These are phyloP conservation scores for Drosophila nikananu DNA, from an alignment of 1,140 invertebrate genomes.

Conservation along the genomic window DNA sequence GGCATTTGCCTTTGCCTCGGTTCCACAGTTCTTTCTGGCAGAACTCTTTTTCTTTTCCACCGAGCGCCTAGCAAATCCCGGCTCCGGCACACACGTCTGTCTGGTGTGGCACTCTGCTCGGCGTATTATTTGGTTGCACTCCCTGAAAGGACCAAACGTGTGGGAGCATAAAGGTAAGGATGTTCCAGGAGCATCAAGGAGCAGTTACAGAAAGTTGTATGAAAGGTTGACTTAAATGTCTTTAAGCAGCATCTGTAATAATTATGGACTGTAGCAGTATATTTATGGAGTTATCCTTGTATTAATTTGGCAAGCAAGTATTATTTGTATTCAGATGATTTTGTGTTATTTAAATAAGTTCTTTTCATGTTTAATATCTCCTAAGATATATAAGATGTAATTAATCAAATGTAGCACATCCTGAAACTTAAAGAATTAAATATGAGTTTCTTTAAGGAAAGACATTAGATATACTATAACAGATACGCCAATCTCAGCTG, in stretches of 20 bases:
- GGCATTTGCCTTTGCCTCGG: slow-evolving; percentile 47
- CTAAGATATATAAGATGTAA: background rate
- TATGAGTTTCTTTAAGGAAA: background rate
- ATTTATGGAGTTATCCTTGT: background rate
- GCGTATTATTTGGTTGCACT: slow-evolving; percentile 71
- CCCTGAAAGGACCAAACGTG: slow-evolving; percentile 39
- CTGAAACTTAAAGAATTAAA: background rate
- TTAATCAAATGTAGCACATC: background rate
- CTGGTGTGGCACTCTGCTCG: slow-evolving; percentile 23
- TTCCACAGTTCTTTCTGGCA: slow-evolving; percentile 17
- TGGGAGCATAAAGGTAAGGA: slow-evolving; percentile 66
- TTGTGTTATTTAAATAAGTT: background rate
- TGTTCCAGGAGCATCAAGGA: background rate
- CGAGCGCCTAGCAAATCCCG: slow-evolving; percentile 17
- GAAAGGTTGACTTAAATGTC: background rate
- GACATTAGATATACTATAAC: no score
- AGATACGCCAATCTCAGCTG: background rate
- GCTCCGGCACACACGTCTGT: slow-evolving; percentile 39
- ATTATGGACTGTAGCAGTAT: background rate
- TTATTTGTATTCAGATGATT: background rate
- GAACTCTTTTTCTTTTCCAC: slow-evolving; percentile 4
- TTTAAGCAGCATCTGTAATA: background rate
- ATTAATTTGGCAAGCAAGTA: background rate
- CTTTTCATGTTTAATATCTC: no score
- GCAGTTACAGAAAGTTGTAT: background rate